phyloP scores from a whole-genome alignment of 2,888 invertebrate species.

The Pseudolycoriella hygida region DNA sequence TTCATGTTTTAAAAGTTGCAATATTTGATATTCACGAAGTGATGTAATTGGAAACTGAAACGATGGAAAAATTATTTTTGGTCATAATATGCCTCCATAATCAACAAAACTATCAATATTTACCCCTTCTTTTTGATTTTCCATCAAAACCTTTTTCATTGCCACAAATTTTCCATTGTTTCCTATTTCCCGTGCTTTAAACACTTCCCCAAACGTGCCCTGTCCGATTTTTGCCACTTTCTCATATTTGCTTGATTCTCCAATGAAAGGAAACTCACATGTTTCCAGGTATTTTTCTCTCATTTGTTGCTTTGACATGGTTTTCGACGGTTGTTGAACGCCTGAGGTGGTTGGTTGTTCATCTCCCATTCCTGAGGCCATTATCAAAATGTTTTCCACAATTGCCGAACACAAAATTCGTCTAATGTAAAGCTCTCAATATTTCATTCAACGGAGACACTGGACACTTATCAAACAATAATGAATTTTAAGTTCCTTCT shows the following conservation, averaged over 20 bases:
- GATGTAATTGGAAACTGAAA: conserved; percentile 98
- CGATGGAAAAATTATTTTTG: too few species aligned
- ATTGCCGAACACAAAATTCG: too few species aligned
- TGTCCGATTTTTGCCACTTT: conserved; percentile 97
- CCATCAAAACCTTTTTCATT: conserved; percentile 98
- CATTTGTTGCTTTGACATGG: background rate
- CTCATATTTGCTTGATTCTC: conserved; percentile 86
- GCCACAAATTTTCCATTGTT: conserved; percentile 85
- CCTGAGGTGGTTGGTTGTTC: background rate
- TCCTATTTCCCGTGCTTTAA: conserved; percentile 82
- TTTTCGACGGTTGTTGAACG: background rate
- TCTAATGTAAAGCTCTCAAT: too few species aligned
- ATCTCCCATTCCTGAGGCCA: background rate
- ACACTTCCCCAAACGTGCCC: conserved; percentile 96
- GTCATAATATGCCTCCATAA: too few species aligned
- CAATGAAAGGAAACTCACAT: conserved; percentile 38
- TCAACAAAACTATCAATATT: conserved; percentile 17
- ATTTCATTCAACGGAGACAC: too few species aligned
- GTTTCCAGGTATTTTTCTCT: conserved; percentile 30
- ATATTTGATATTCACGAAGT: conserved; percentile 85
- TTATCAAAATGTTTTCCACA: too few species aligned
- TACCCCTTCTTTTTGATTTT: conserved; percentile 97
- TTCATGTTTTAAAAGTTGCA: conserved; percentile 87
- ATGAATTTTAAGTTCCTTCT: too few species aligned
- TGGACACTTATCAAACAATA: too few species aligned